A percentile compares a stretch with the other conserved stretches of the same genome.
Evolutionary conservation across 2,888 invertebrate genomes (phyloP).

Genomic region (Cephus rjabovi): DNA sequence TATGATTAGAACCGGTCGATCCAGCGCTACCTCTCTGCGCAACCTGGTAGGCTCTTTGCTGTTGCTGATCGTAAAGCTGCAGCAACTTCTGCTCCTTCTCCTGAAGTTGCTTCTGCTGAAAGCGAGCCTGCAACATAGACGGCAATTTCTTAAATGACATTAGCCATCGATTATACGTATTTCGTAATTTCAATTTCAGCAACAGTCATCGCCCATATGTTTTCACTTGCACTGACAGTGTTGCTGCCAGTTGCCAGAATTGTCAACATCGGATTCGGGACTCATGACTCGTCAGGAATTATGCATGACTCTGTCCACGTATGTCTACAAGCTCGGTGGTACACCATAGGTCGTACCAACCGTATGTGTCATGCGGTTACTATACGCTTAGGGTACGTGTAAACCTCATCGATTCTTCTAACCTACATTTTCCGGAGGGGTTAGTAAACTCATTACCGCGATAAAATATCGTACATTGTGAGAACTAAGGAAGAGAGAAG

Average conservation of each 20-base stretch:
- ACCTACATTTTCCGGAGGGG: conserved; percentile 46
- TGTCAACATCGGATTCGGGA: background rate
- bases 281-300: background rate
- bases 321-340: background rate
- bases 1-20: conserved; percentile 62
- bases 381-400: background rate
- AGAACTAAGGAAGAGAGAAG: background rate
- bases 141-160: background rate
- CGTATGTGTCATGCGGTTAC: background rate
- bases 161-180: background rate
- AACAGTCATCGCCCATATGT: background rate
- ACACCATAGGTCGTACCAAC: background rate
- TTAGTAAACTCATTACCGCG: conserved; percentile 51
- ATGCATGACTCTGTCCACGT: background rate
- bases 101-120: conserved; percentile 84
- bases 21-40: conserved; percentile 69
- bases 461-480: conserved; percentile 12
- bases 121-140: conserved; percentile 75
- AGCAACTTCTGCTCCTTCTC: conserved; percentile 84
- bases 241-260: background rate
- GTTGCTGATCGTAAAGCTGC: conserved; percentile 77
- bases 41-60: conserved; percentile 74
- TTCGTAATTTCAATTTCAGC: background rate
- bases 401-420: conserved; percentile 49
- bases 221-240: background rate